phyloP scores from a whole-genome alignment of 2,888 invertebrate species.

The Lochmaea crataegi region DNA sequence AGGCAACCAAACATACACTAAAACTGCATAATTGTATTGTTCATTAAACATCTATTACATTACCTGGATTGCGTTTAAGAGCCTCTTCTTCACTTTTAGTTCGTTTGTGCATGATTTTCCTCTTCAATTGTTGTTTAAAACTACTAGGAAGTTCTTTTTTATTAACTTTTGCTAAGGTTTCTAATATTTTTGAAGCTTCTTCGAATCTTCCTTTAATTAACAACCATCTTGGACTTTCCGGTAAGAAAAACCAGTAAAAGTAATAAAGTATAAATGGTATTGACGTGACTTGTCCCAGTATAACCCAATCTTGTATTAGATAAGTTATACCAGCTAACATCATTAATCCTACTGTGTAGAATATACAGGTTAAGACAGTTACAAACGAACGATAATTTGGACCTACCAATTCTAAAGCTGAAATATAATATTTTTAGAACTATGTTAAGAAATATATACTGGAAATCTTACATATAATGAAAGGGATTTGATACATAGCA shows the following conservation, averaged over 20 bases:
- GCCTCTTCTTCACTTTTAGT: constrained; percentile 68
- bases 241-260: constrained; percentile 86
- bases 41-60: neutral
- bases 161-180: constrained; percentile 82
- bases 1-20: no score
- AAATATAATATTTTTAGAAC: constrained; percentile 54
- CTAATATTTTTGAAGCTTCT: constrained; percentile 83
- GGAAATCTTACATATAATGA: constrained; percentile 84
- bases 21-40: no score
- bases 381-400: constrained; percentile 92
- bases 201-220: constrained; percentile 80
- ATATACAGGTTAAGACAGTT: constrained; percentile 91
- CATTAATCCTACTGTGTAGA: constrained; percentile 89
- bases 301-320: constrained; percentile 85
- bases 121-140: constrained; percentile 78
- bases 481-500: constrained; percentile 93
- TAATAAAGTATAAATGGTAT: constrained; percentile 87
- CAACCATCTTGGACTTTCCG: constrained; percentile 94
- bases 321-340: constrained; percentile 87
- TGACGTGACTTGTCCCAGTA: constrained; percentile 83
- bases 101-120: constrained; percentile 75
- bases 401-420: constrained; percentile 91
- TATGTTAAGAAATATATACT: neutral
- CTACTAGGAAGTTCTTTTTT: constrained; percentile 79
- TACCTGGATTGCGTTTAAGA: constrained; percentile 55